These are phyloP conservation scores for Sceloporus tristichus DNA, from an alignment of 2,113 vertebrate genomes.

Conservation along the genomic window DNA sequence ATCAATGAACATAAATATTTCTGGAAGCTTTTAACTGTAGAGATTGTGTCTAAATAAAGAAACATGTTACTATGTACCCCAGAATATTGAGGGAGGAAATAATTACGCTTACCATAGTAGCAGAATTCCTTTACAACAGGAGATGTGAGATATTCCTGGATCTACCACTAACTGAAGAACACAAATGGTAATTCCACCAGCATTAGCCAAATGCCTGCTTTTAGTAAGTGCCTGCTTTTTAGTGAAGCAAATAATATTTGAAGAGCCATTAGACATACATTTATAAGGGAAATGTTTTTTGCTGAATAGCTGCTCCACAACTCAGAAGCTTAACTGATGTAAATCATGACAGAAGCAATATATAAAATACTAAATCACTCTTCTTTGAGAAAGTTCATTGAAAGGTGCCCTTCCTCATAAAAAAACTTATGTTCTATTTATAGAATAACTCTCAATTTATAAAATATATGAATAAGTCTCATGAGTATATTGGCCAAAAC, in stretches of 20 bases:
- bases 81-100: not conserved
- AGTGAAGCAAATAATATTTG: not conserved
- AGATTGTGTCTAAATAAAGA: not conserved
- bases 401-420: not conserved
- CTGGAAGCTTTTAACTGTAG: not conserved
- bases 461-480: no score
- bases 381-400: not conserved
- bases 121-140: not conserved
- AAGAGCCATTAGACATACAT: not conserved
- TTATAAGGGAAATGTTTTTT: not conserved
- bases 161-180: not conserved
- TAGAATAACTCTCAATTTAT: not conserved
- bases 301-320: not conserved
- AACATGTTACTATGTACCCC: not conserved
- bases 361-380: not conserved
- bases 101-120: not conserved
- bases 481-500: not conserved
- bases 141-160: not conserved
- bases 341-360: not conserved
- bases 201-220: not conserved
- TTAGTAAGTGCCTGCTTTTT: not conserved
- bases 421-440: not conserved
- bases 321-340: not conserved
- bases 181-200: not conserved
- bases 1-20: not conserved